Base-by-base conservation (phyloP, 2,113 vertebrate genomes). In the Tursiops truncatus region DNA sequence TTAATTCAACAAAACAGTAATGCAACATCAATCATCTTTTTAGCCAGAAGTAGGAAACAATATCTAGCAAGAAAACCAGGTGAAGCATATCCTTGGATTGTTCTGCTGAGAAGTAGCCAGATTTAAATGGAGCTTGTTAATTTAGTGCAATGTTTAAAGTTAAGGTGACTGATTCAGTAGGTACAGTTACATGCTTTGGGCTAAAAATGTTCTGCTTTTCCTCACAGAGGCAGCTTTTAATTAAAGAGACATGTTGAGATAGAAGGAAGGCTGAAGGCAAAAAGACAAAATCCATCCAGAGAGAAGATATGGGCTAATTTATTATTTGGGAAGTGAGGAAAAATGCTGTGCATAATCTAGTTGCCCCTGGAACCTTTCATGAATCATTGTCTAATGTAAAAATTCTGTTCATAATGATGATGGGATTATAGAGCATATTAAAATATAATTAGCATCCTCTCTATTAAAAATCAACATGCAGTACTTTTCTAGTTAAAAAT, bases 381-480 rank as follows among this genome's bases (percentile, higher is more conserved):
- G n/a, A 94, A 56, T 85, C 65, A 73, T 33, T 85, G 56, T 53
- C 80, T 86, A 26, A 14, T 85, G 44, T 44, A 71, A 44, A 84
- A 85, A 44, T 68, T 90, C 79, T 73, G 23, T 25, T 94, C 21
- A 71, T 96, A 71, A 90, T 47, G 20, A 91, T 65, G 36, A 73
- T 26, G 36, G 41, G 74, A 63, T 60, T 71, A 82, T 41, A 31
- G 6, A 91, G 10, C 25, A 41, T 26, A 86, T 77, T 95, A 77
- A 94, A 86, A 94, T 53, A 90, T 62, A 86, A 85, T 94, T 88
- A 92, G 15, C 21, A 68, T 17, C 11, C 13, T 91, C 36, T 87
- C 21, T 18, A 63, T 25, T 67, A 84, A 41, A 70, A 88, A 83
- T 23, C 77, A 63, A 94, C 67, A 58, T 31, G 21, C 23, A 82